phyloP scores from a whole-genome alignment of 2,797 vertebrate genomes.

The Poeciliopsis turneri region DNA sequence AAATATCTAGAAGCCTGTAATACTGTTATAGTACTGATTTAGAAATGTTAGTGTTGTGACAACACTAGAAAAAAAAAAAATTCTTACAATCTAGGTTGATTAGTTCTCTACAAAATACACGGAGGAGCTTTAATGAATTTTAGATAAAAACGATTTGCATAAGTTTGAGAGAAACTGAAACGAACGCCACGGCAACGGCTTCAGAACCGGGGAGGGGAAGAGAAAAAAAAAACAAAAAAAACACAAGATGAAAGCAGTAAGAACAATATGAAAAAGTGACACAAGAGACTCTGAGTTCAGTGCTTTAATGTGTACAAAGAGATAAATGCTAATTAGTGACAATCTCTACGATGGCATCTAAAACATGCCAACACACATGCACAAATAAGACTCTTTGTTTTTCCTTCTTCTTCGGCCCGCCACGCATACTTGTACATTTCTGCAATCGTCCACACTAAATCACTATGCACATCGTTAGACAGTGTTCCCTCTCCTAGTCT shows the following conservation, averaged over 20 bases:
- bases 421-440: conserved; percentile 20
- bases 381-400: conserved; percentile 6
- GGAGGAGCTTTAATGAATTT: not conserved
- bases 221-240: not conserved
- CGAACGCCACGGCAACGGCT: not conserved
- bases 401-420: not conserved
- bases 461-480: conserved; percentile 67
- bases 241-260: conserved; percentile 7
- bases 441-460: conserved; percentile 49
- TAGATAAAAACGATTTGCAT: not conserved
- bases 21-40: not conserved
- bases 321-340: conserved; percentile 72
- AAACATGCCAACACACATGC: conserved; percentile 64
- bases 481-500: conserved; percentile 45
- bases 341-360: conserved; percentile 72
- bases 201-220: not conserved
- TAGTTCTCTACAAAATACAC: not conserved
- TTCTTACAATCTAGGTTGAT: not conserved
- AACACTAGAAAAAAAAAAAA: not conserved
- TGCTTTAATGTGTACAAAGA: conserved; percentile 78
- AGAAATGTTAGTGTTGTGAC: not conserved
- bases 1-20: not conserved
- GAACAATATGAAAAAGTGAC: conserved; percentile 14
- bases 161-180: not conserved
- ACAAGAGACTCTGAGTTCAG: conserved; percentile 41